These are phyloP conservation scores for Ctenopoma kingsleyae DNA, from an alignment of 2,797 vertebrate species.

Conservation along the genomic window DNA sequence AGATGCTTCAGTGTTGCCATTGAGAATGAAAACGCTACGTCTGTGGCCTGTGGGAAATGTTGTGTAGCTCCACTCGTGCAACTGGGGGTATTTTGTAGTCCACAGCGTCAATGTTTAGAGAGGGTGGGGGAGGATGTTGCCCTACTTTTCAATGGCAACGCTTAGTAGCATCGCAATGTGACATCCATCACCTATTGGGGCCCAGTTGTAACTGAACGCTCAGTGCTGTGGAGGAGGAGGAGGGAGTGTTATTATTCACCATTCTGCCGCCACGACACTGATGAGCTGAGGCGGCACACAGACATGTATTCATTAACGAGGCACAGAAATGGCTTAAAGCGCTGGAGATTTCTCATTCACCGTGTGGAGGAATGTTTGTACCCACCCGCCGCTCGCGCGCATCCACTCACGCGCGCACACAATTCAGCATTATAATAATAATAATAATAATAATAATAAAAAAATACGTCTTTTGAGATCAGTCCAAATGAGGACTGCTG, in stretches of 20 bases:
- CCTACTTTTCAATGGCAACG: constrained; percentile 79
- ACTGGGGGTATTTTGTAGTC: constrained; percentile 61
- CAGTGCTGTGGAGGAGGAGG: constrained; percentile 32
- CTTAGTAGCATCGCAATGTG: constrained; percentile 81
- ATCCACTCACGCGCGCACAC: background rate
- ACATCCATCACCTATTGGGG: constrained; percentile 78
- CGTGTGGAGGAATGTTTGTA: constrained; percentile 68
- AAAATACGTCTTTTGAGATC: constrained; percentile 24
- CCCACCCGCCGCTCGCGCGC: background rate
- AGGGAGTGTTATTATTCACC: constrained; percentile 61
- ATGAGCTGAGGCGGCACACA: constrained; percentile 30
- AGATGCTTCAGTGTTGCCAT: constrained; percentile 24
- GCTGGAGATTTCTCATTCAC: constrained; percentile 30
- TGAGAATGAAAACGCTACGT: constrained; percentile 24
- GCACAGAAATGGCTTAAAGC: constrained; percentile 17
- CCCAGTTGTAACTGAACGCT: constrained; percentile 64
- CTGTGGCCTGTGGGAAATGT: constrained; percentile 22
- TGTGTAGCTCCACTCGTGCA: constrained; percentile 35
- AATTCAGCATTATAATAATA: constrained; percentile 16
- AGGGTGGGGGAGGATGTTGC: constrained; percentile 70
- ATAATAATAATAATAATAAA: constrained; percentile 14
- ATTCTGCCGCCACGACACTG: constrained; percentile 48
- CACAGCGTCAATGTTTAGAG: constrained; percentile 67
- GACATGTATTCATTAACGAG: constrained; percentile 30
- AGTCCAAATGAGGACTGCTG: constrained; percentile 44